Evolutionary conservation across 2,113 vertebrate species (phyloP).

Genomic region (Lamprologus callipterus): DNA sequence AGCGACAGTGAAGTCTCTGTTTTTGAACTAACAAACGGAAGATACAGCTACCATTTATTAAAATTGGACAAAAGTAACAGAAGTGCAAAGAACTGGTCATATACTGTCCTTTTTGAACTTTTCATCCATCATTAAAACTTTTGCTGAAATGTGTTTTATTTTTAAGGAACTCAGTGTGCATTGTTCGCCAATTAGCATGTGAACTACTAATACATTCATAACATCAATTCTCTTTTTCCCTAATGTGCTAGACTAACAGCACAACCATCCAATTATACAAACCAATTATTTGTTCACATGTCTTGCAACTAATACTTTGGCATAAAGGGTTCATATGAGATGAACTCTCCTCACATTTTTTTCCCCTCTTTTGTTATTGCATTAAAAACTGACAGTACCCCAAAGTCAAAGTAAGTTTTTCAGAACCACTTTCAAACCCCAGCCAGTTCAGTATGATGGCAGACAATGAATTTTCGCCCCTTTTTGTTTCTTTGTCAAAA

Average conservation of each 20-base stretch:
- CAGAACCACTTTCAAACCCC: background rate
- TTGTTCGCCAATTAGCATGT: background rate
- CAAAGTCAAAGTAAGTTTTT: background rate
- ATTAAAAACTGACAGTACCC: background rate
- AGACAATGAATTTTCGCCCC: background rate
- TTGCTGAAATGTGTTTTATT: background rate
- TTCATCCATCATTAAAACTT: background rate
- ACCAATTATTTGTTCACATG: background rate
- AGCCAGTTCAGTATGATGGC: background rate
- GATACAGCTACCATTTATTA: background rate
- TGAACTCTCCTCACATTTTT: background rate
- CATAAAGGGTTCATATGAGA: background rate
- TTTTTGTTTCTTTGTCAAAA: conserved; percentile 24
- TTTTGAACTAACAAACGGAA: background rate
- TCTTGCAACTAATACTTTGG: background rate
- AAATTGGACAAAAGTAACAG: background rate
- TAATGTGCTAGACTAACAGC: background rate
- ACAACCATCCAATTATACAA: background rate
- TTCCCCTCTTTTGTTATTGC: background rate
- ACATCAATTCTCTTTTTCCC: background rate
- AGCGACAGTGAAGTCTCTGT: background rate
- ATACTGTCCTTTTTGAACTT: background rate
- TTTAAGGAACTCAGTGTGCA: background rate
- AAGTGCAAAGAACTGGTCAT: background rate
- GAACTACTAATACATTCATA: background rate